Base-by-base conservation (phyloP, 2,888 invertebrate species). In the Clusia tigrina region DNA sequence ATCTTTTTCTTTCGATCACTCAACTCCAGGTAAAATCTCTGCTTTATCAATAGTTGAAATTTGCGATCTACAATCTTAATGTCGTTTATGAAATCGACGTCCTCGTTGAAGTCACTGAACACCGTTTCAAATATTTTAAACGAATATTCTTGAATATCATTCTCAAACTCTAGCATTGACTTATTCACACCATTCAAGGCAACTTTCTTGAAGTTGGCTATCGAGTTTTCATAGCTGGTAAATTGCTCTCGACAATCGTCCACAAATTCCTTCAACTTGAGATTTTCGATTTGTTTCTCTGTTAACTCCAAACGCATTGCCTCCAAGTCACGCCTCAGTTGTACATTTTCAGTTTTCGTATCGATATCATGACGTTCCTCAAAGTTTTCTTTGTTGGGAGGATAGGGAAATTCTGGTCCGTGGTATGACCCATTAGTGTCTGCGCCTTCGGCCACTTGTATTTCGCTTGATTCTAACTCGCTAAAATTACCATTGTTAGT, bases 251-350 rank as follows among this genome's bases (percentile, higher is more conserved):
- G 62, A 26, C 32, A 71, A 17, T 70, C 71, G 54, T 71, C 68
- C 0, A 67, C 63, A 15, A 74, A 67, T 63, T 61, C 63, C 15
- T 59, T 70, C 0, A 76, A 60, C 32, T 67, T 71, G 2, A 56
- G n/a, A 55, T 70, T 73, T 67, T 74, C 69, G 17, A 67, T 67
- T 59, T 73, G 65, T 54, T 70, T 72, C 51, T 72, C 69, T 0
- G 60, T 64, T n/a, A 73, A 53, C 15, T 73, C 64, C 15, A 68
- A 57, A 20, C 67, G 67, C 22, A 72, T 51, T n/a, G 42, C 25
- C 37, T 69, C 67, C 15, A 76, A 23, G 57, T 74, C 68, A 18
- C 60, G 62, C 10, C 60, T 59, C 12, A 76, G 62, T 10, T 60
- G 22, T 2, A 62, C 53, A 25, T 66, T 66, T 63, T 72, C 68